These are phyloP conservation scores for Ctena decussata DNA, from an alignment of 2,888 invertebrate genomes.

Conservation along the genomic window DNA sequence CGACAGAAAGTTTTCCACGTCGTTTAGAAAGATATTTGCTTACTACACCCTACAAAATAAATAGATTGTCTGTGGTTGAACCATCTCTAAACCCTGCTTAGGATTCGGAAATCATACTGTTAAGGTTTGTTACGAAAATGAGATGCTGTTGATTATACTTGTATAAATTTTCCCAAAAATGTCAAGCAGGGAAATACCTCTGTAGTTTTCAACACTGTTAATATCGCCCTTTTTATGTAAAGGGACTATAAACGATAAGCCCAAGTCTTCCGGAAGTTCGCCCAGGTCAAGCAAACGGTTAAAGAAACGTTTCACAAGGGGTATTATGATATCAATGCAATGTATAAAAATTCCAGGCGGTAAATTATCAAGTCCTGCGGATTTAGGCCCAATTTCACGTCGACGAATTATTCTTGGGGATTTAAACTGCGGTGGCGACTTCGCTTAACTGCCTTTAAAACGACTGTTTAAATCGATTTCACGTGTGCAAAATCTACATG, in stretches of 20 bases:
- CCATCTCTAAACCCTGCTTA: conserved; percentile 14
- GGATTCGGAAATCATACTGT: not conserved
- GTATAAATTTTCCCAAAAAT: conserved; percentile 9
- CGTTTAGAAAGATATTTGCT: conserved; percentile 3
- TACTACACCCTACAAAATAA: not conserved
- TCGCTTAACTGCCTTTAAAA: too few relatives aligned
- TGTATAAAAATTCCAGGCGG: not conserved
- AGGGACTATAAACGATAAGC: not conserved
- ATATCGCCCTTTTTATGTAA: not conserved
- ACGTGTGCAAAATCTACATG: too few relatives aligned
- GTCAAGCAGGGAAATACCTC: not conserved
- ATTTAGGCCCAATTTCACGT: too few relatives aligned
- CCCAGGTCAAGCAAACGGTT: not conserved
- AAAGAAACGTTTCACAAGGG: not conserved
- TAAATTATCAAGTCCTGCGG: not conserved
- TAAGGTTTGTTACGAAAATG: not conserved
- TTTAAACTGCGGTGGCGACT: too few relatives aligned
- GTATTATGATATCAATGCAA: not conserved
- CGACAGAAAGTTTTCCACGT: not conserved
- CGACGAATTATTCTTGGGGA: too few relatives aligned
- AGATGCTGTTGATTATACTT: conserved; percentile 2
- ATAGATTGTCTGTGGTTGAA: conserved; percentile 18
- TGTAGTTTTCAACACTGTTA: not conserved
- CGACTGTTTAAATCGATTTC: too few relatives aligned
- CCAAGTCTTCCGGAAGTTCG: not conserved